Conservation (phyloP, 2,797 vertebrate genomes). For the Sphenodon punctatus region DNA sequence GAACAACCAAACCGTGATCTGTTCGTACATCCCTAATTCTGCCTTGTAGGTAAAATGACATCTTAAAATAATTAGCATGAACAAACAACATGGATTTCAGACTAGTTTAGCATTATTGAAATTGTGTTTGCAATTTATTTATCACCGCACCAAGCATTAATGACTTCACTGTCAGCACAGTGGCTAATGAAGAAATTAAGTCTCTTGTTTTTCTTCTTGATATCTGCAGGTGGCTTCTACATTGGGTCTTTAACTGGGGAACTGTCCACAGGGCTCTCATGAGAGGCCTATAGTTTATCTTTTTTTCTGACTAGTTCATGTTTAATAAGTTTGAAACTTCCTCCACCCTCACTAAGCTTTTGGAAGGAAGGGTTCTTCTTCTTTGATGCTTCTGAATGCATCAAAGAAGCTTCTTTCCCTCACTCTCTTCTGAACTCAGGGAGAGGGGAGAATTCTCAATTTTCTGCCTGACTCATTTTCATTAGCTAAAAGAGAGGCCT, state of each 20-base stretch:
- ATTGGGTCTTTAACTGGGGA: background rate
- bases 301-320: background rate
- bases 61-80: conserved; percentile 32
- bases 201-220: background rate
- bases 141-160: conserved; percentile 31
- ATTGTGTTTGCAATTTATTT: conserved; percentile 47
- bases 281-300: rapidly evolving
- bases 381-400: background rate
- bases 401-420: background rate
- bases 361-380: background rate
- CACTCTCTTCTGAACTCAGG: background rate
- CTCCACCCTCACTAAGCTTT: background rate
- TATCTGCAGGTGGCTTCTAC: rapidly evolving
- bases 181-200: conserved; percentile 51
- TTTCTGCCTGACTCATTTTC: background rate
- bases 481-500: background rate
- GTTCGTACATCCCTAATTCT: too few species aligned
- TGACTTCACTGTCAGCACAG: background rate
- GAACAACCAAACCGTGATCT: too few species aligned
- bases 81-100: conserved; percentile 39
- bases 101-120: conserved; percentile 48
- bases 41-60: background rate
- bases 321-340: background rate
- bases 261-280: background rate
- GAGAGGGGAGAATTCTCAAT: background rate